Evolutionary conservation across 2,888 invertebrate genomes (phyloP), one percentile per base, ranked within the genome.

Genomic region (Bursaphelenchus okinawaensis): DNA sequence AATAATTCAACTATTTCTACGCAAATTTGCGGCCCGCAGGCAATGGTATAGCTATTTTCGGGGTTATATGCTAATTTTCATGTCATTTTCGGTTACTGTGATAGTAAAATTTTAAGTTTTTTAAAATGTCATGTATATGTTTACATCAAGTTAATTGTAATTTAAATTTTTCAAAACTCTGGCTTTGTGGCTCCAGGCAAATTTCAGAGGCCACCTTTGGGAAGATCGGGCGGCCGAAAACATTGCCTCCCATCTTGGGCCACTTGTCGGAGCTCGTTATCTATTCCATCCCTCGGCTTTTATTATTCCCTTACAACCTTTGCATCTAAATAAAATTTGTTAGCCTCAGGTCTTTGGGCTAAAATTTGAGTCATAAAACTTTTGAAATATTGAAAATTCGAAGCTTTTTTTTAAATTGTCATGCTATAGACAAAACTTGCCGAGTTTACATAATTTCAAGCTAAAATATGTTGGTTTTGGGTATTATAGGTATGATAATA

Each of bases 201-300:
- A 40, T 40, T 40, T 40, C 40, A 12, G 40, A 12, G 40, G 40
- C 40, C 40, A 40, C 40, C 40, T 40, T 40, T 12, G 40, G n/a
- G 40, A 40, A 16, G 16, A 16, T 12, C 2, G 6, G 40, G 16
- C 40, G 40, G 40, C 40, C 40, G 40, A 40, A 40, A 40, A 40
- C 40, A 40, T 40, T 40, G 12, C n/a, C n/a, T 6, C n/a, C 29
- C n/a, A 16, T 28, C 29, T 28, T 19, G 7, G 26, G 29, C 20
- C 29, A 28, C 29, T 28, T 40, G 29, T 40, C 26, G 29, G 29
- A 29, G 57, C 29, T 56, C 50, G 29, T 24, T 40, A 56, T 56
- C 31, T 27, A 40, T 22, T 56, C 24, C 26, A 40, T 56, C 22
- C 8, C 27, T 56, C 57, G 22, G 9, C 29, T 56, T 56, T 56